Evolutionary conservation across 2,888 invertebrate species (phyloP).

Genomic region (Agrochola lychnidis): DNA sequence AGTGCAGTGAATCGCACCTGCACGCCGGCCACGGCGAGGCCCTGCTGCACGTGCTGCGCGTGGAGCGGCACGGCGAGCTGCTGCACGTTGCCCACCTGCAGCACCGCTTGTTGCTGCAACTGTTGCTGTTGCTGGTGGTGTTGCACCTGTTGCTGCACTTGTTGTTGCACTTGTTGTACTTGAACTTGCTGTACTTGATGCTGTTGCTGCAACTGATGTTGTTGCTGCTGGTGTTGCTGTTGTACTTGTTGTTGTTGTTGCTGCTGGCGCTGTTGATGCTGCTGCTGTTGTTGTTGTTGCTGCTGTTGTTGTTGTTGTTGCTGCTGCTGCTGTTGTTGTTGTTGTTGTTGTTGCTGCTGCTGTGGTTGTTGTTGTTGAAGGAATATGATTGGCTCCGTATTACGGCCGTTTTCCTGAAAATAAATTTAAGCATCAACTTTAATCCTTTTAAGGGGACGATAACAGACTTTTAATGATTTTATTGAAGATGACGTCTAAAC

Average conservation of each 20-base stretch:
- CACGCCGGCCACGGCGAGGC: slow-evolving; percentile 76
- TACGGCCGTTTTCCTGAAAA: slow-evolving; percentile 53
- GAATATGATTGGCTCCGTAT: slow-evolving; percentile 56
- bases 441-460: no score
- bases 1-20: slow-evolving; percentile 71
- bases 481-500: no score
- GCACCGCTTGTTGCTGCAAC: slow-evolving; percentile 81
- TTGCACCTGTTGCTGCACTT: slow-evolving; percentile 74
- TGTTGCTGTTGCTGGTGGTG: slow-evolving; percentile 71
- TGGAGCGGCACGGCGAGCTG: slow-evolving; percentile 86
- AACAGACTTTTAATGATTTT: no score
- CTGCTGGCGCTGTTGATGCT: slow-evolving; percentile 44
- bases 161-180: slow-evolving; percentile 69
- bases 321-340: slow-evolving; percentile 22
- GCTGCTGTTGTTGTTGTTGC: slow-evolving; percentile 41
- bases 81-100: slow-evolving; percentile 86
- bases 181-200: slow-evolving; percentile 73
- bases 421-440: not conserved
- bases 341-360: slow-evolving; percentile 29
- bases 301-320: slow-evolving; percentile 44
- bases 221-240: slow-evolving; percentile 75
- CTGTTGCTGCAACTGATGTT: slow-evolving; percentile 70
- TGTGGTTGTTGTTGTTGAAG: slow-evolving; percentile 48
- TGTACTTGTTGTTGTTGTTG: slow-evolving; percentile 65
- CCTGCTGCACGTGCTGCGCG: slow-evolving; percentile 81